A percentile compares a stretch with the other conserved stretches of the same genome.
These are phyloP conservation scores for Tympanuchus pallidicinctus DNA, from an alignment of 2,113 vertebrate species.

Conservation along the genomic window DNA sequence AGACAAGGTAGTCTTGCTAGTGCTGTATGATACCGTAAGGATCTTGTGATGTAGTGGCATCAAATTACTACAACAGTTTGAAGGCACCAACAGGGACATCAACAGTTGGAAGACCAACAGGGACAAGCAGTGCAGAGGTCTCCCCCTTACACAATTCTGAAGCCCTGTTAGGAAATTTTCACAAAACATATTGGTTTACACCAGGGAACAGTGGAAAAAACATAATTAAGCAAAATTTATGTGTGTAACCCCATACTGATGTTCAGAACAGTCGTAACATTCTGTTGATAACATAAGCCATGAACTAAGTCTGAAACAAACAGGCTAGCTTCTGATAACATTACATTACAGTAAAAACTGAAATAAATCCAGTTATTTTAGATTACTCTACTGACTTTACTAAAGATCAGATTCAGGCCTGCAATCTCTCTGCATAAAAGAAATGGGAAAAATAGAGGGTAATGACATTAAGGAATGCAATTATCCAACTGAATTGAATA, in stretches of 20 bases:
- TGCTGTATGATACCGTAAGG: neutral
- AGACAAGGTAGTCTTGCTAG: neutral
- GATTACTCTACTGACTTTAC: constrained; percentile 32
- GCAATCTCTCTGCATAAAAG: constrained; percentile 22
- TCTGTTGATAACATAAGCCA: neutral
- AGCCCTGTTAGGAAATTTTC: neutral
- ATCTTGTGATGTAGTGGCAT: neutral
- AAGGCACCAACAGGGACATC: neutral
- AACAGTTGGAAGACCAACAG: neutral
- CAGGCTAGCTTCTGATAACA: neutral
- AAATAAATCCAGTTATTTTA: constrained; percentile 43
- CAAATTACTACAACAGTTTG: neutral
- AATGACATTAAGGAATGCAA: constrained; percentile 63
- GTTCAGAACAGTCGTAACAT: neutral
- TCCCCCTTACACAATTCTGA: neutral
- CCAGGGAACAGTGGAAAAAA: neutral
- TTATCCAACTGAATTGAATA: constrained; percentile 53
- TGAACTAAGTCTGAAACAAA: neutral
- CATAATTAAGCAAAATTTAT: neutral
- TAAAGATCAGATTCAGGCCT: constrained; percentile 48
- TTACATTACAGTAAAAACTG: constrained; percentile 17
- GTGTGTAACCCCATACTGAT: neutral
- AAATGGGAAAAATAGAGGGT: constrained; percentile 33
- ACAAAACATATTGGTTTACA: neutral
- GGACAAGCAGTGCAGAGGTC: neutral